Evolutionary conservation across 2,113 vertebrate genomes (phyloP).

Genomic region (Cariama cristata): DNA sequence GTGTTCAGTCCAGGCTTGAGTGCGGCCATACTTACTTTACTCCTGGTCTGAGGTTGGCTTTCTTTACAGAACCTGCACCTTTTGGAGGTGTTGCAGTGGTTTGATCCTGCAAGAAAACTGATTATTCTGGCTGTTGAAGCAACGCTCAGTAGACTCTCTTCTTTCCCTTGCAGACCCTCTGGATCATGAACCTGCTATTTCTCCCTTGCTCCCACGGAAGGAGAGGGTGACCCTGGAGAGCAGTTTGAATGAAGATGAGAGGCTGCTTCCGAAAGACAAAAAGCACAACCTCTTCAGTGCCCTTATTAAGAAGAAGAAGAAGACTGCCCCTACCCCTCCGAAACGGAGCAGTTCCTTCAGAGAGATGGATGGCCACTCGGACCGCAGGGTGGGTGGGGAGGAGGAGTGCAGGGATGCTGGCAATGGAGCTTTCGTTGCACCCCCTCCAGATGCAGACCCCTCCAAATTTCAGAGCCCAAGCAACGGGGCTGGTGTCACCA

Average conservation of each 20-base stretch:
- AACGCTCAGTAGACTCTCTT: not conserved
- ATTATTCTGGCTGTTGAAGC: not conserved
- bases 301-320: slow-evolving; percentile 98
- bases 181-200: slow-evolving; percentile 86
- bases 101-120: not conserved
- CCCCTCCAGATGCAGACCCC: slow-evolving; percentile 62
- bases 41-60: not conserved
- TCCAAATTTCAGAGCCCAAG: slow-evolving; percentile 77
- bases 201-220: slow-evolving; percentile 91
- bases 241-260: slow-evolving; percentile 90
- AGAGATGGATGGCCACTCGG: slow-evolving; percentile 83
- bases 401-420: slow-evolving; percentile 78
- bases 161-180: slow-evolving; percentile 77
- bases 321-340: slow-evolving; percentile 89
- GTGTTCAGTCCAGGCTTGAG: not conserved
- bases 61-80: not conserved
- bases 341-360: slow-evolving; percentile 96
- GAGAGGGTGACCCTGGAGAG: slow-evolving; percentile 83
- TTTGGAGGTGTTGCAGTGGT: not conserved
- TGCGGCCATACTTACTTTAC: not conserved
- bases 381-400: slow-evolving; percentile 67
- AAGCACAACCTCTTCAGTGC: slow-evolving; percentile 90
- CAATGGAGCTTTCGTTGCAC: slow-evolving; percentile 71
- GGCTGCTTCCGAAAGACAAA: slow-evolving; percentile 88
- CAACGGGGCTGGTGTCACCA: slow-evolving; percentile 82